Base-by-base conservation (phyloP, 2,113 vertebrate species). In the Numida meleagris region DNA sequence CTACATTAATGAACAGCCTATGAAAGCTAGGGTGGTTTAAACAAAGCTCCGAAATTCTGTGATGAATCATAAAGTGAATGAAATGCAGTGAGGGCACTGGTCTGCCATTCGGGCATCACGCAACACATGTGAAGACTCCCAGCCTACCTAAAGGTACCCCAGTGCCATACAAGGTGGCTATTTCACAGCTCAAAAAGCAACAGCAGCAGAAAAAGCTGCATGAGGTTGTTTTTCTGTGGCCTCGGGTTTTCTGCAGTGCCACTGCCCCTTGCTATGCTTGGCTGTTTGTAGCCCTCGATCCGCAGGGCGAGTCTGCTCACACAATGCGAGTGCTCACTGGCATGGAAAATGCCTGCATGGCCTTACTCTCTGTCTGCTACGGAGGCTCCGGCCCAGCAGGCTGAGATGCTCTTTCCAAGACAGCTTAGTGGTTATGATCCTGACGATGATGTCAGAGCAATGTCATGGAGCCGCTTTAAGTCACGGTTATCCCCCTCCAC, bases 321-420 rank as follows among this genome's bases (percentile, higher is more conserved):
- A 0, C 0, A 7, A 3, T 2, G 38, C 3, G 31, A 76, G 40
- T 0, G 3, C 59, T 55, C 63, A 18, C 36, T 4, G 4, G 21
- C 5, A 2, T 34, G 15, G 51, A 27, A 8, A 48, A 50, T 14
- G 9, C 58, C 75, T 58, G 18, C 84, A 31, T 34, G 18, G 51
- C 15, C 48, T 15, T 79, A 17, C 17, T 1, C 2, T 29, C 51
- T 10, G 40, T 55, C 48, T 3, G 62, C 36, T 74, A 4, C 0
- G 1, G 2, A 50, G 18, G 31, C 2, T 0, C 78, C 25, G 23
- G 50, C 65, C n/a, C 40, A 9, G 31, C 75, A 42, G 16, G 29
- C 9, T 59, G 5, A 12, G 45, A 67, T 51, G 59, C 68, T 82
- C 59, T 77, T 80, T 51, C 38, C 57, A 78, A 70, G 57, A 34